Base-by-base conservation (phyloP, 2,113 vertebrate species). In the Atractosteus spatula region DNA sequence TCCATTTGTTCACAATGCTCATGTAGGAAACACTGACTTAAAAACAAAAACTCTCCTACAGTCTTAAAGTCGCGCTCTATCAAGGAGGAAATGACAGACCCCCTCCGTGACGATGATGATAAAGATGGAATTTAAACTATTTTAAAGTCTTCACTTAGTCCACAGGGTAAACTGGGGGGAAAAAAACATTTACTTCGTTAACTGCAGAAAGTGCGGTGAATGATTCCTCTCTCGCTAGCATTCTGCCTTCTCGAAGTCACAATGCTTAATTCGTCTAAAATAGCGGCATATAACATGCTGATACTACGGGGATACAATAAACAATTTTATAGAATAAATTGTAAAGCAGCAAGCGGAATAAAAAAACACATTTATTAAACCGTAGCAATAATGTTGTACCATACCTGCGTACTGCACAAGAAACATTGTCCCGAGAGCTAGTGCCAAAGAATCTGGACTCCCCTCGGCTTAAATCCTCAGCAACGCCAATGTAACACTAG, bases 361-460 rank as follows among this genome's bases (percentile, higher is more conserved):
- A 59, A 54, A 56, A 5, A 59, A 43, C 0, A 59, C 12, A 5
- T 10, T 8, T 29, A 69, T 57, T 10, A 56, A 42, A 69, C 11
- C 41, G 3, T n/a, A n/a, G 55, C n/a, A 55, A 7, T 14, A 55
- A 86, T 84, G 66, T 85, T 82, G 14, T 74, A 41, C 11, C 72
- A 4, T 89, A 93, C 91, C 91, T 90, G 91, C 89, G 86, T 93
- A 93, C 81, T 93, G 91, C 83, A 93, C 75, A 70, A 93, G 90
- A 86, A 93, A 93, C 91, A 93, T 93, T 77, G 87, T 92, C 87
- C 87, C 71, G 79, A 65, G 78, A 69, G 29, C 74, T 72, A 14
- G 65, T 54, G 61, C n/a, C 55, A 76, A 57, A 67, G 73, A 57
- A 51, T 41, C 72, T 71, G 74, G 83, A 75, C 77, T 78, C 80